Evolutionary conservation across 1,140 invertebrate genomes (phyloP).

Genomic region (Nymphalis io): DNA sequence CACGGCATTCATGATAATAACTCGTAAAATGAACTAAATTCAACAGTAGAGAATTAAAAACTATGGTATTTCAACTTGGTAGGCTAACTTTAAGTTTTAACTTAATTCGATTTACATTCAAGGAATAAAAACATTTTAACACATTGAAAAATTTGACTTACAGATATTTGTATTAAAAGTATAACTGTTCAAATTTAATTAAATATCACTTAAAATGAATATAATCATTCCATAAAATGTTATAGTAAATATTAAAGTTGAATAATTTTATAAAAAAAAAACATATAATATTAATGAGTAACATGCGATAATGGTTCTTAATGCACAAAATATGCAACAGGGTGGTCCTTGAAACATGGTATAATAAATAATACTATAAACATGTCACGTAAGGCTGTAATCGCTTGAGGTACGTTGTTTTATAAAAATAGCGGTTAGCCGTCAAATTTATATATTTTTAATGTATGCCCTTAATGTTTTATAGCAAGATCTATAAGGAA

Average conservation of each 20-base stretch:
- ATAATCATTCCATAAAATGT: background rate
- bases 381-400: constrained; percentile 4
- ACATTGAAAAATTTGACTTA: too few relatives aligned
- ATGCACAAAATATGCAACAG: constrained; percentile 5
- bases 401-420: constrained; percentile 1
- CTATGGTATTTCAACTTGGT: constrained; percentile 3
- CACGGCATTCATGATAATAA: constrained; percentile 16
- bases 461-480: background rate
- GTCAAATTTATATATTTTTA: background rate
- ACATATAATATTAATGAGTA: background rate
- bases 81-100: background rate
- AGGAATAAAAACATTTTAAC: background rate
- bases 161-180: too few relatives aligned
- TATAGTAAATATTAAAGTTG: background rate
- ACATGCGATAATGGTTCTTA: constrained; percentile 6
- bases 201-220: too few relatives aligned
- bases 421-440: background rate
- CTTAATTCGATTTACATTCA: background rate
- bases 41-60: background rate
- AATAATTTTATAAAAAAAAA: background rate
- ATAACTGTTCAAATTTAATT: too few relatives aligned
- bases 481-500: constrained; percentile 3
- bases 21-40: constrained; percentile 18
- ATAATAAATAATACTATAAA: constrained; percentile 5
- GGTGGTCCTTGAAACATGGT: constrained; percentile 1